phyloP scores from a whole-genome alignment of 2,888 invertebrate genomes.

The Drosophila algonquin region DNA sequence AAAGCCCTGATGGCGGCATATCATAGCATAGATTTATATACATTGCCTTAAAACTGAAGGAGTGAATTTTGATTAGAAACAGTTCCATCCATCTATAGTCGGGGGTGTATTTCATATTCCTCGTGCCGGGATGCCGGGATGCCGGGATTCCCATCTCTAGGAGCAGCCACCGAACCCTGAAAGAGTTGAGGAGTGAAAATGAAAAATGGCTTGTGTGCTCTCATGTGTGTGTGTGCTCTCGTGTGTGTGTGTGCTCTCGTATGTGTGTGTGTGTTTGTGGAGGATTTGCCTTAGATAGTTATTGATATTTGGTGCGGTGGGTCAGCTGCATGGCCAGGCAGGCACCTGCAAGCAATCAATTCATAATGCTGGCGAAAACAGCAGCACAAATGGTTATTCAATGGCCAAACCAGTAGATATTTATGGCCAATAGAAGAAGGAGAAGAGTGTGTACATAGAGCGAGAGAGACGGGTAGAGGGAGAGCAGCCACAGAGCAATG shows the following conservation, averaged over 20 bases:
- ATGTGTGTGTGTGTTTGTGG: slow-evolving; percentile 7
- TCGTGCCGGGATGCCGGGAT: too few relatives aligned
- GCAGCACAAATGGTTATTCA: slow-evolving; percentile 34
- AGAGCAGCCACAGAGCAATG: slow-evolving; percentile 37
- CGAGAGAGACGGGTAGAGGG: neutral
- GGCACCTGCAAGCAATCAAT: slow-evolving; percentile 64
- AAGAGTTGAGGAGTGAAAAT: slow-evolving; percentile 60
- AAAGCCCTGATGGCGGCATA: too few relatives aligned
- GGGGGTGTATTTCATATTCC: too few relatives aligned
- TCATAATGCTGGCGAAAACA: slow-evolving; percentile 58
- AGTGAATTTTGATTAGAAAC: too few relatives aligned
- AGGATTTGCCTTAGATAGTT: slow-evolving; percentile 59
- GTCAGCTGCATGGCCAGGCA: slow-evolving; percentile 25
- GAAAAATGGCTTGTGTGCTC: slow-evolving; percentile 57
- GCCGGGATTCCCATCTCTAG: neutral
- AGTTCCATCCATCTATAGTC: too few relatives aligned
- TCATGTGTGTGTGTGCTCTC: slow-evolving; percentile 17
- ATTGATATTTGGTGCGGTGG: slow-evolving; percentile 61
- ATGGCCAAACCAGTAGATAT: slow-evolving; percentile 27
- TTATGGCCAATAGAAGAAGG: slow-evolving; percentile 19
- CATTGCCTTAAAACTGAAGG: too few relatives aligned
- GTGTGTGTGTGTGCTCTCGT: slow-evolving; percentile 8
- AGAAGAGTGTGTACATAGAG: neutral
- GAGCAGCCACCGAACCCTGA: slow-evolving; percentile 11
- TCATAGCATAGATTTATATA: too few relatives aligned